A percentile compares a stretch with the other conserved stretches of the same genome.
Evolutionary conservation across 2,113 vertebrate genomes (phyloP).

Genomic region (Clarias batrachus): DNA sequence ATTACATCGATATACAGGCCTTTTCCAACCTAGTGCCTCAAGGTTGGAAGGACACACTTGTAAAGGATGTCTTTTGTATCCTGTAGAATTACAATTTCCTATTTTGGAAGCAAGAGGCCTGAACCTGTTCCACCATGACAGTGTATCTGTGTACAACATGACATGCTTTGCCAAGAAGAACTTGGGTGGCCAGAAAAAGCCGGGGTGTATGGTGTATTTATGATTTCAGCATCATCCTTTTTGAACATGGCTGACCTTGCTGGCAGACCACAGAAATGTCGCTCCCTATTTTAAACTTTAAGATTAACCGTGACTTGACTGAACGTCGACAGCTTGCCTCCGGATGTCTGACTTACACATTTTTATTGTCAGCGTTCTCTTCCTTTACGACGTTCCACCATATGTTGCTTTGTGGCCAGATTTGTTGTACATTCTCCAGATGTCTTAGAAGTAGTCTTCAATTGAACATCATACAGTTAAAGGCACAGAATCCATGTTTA

Average conservation of each 20-base stretch:
- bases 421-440: conserved; percentile 13
- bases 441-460: conserved; percentile 20
- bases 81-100: background rate
- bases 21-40: background rate
- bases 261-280: background rate
- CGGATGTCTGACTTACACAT: conserved; percentile 57
- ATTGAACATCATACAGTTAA: conserved; percentile 8
- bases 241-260: background rate
- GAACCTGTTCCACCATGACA: background rate
- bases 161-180: background rate
- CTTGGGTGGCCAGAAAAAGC: background rate
- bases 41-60: background rate
- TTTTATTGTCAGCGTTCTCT: conserved; percentile 12
- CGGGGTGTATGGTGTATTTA: background rate
- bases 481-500: background rate
- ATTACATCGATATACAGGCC: background rate
- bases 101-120: background rate
- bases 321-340: conserved; percentile 16
- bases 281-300: background rate
- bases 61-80: background rate
- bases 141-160: background rate
- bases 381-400: conserved; percentile 29
- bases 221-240: background rate
- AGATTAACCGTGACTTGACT: conserved; percentile 40
- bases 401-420: conserved; percentile 23